These are phyloP conservation scores for Pterocles gutturalis DNA, from an alignment of 2,113 vertebrate species.

Conservation along the genomic window DNA sequence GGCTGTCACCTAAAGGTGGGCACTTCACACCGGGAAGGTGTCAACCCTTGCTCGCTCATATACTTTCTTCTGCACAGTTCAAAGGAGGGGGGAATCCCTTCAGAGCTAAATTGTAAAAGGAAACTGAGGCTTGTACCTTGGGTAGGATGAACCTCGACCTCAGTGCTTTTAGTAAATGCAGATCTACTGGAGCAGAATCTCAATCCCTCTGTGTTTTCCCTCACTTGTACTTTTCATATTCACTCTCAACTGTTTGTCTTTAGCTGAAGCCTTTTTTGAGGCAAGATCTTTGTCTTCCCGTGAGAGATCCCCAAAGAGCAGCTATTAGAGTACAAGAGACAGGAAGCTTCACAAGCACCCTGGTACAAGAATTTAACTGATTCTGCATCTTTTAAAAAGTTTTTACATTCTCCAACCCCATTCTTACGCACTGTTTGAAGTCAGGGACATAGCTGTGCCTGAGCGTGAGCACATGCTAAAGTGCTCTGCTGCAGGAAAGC, in stretches of 20 bases:
- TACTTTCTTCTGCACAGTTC: not conserved
- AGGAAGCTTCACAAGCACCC: not conserved
- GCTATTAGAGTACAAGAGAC: not conserved
- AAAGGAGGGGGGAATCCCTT: not conserved
- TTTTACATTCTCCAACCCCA: not conserved
- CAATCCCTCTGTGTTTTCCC: not conserved
- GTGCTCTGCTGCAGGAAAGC: not conserved
- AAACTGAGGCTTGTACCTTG: not conserved
- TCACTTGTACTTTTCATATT: not conserved
- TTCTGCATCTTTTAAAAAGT: not conserved
- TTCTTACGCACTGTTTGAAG: not conserved
- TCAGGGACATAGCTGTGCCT: not conserved
- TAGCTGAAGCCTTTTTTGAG: not conserved
- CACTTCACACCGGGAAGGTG: not conserved
- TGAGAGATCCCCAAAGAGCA: not conserved
- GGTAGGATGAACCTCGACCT: not conserved
- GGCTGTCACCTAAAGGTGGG: not conserved
- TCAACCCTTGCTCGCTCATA: not conserved
- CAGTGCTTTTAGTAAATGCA: not conserved
- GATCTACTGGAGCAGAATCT: not conserved
- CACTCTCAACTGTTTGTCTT: not conserved
- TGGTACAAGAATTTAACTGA: not conserved
- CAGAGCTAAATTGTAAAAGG: not conserved
- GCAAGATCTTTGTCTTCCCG: not conserved
- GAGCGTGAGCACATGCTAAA: not conserved